A percentile compares a stretch with the other conserved stretches of the same genome.
phyloP scores from a whole-genome alignment of 1,140 invertebrate genomes.

The Leptonema lineaticorne region DNA sequence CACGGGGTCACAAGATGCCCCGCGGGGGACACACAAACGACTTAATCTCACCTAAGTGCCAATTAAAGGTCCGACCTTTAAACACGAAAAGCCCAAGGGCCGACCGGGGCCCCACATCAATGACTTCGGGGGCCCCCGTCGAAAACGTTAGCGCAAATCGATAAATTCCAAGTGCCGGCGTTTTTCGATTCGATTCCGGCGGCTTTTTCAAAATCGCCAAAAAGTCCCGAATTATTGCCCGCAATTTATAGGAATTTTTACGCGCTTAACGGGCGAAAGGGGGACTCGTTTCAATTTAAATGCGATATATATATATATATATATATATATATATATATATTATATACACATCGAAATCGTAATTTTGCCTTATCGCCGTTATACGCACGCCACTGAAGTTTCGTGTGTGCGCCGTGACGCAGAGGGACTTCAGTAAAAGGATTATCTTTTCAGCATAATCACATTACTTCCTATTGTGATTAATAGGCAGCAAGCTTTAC shows the following conservation, averaged over 20 bases:
- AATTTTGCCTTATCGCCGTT: too few relatives aligned
- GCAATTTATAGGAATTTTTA: too few relatives aligned
- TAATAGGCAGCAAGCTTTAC: too few relatives aligned
- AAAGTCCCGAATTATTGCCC: not conserved
- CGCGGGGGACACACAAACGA: constrained; percentile 26
- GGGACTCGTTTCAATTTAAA: too few relatives aligned
- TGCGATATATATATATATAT: not conserved
- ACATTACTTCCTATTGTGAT: too few relatives aligned
- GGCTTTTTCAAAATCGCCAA: not conserved
- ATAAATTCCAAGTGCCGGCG: constrained; percentile 2
- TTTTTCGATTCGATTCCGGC: too few relatives aligned
- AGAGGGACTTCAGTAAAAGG: too few relatives aligned
- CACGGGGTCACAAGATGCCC: constrained; percentile 8
- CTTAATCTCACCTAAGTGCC: constrained; percentile 38
- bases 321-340: not conserved
- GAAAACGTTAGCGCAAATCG: constrained; percentile 1
- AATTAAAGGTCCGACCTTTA: constrained; percentile 34
- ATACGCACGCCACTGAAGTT: too few relatives aligned
- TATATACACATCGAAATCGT: too few relatives aligned
- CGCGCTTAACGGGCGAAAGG: too few relatives aligned
- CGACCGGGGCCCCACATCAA: constrained; percentile 1
- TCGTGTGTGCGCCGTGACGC: too few relatives aligned
- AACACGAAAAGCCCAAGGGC: constrained; percentile 12
- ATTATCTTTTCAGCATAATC: too few relatives aligned
- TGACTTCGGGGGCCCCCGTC: constrained; percentile 21